Evolutionary conservation across 2,113 vertebrate species (phyloP).

Genomic region (Sclerurus mexicanus): DNA sequence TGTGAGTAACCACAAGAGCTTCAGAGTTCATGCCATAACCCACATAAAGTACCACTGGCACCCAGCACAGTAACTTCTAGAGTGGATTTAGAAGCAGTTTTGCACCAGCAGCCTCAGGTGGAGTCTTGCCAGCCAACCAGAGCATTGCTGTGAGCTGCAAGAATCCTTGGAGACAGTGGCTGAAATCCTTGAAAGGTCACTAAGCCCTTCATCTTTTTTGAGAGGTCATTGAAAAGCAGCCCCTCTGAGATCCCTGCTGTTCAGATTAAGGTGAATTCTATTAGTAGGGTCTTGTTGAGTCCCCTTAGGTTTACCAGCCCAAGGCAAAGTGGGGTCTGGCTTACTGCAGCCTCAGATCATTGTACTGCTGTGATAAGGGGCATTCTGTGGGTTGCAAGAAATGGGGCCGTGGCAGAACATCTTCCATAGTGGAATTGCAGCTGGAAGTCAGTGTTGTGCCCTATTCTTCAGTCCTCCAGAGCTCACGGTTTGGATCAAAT

Average conservation of each 20-base stretch:
- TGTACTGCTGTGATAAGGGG: accelerated
- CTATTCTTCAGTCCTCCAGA: not conserved
- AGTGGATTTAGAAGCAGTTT: not conserved
- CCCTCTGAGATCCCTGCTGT: not conserved
- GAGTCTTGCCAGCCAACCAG: not conserved
- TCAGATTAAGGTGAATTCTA: not conserved
- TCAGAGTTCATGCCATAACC: not conserved
- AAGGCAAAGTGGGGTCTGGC: not conserved
- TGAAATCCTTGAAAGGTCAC: not conserved
- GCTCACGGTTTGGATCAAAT: not conserved
- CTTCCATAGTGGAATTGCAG: not conserved
- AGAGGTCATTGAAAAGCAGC: not conserved
- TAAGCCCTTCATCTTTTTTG: not conserved
- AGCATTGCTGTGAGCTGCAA: not conserved
- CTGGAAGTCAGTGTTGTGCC: not conserved
- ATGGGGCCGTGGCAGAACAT: not conserved
- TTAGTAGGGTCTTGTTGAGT: not conserved
- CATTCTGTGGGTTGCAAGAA: not conserved
- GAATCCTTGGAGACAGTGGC: not conserved
- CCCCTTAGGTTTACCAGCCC: not conserved
- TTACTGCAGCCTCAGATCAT: not conserved
- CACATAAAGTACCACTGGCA: not conserved
- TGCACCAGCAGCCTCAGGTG: not conserved
- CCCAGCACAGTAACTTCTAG: not conserved
- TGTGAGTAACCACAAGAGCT: not conserved